These are phyloP conservation scores for Lasioglossum malachurum DNA, from an alignment of 2,888 invertebrate species.

Conservation along the genomic window DNA sequence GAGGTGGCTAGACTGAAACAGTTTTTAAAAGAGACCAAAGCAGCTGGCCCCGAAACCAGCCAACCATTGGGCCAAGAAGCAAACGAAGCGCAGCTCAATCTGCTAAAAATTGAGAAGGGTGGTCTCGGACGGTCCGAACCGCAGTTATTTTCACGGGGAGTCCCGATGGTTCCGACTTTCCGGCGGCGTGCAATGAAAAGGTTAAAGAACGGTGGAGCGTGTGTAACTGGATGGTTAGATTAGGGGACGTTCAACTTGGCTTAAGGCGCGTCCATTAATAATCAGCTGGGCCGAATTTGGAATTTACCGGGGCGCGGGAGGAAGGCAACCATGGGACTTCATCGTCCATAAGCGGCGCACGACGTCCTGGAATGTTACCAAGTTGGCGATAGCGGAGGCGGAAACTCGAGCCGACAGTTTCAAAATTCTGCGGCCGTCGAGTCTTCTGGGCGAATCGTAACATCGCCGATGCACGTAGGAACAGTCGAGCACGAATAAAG, in stretches of 20 bases:
- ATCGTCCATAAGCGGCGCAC: constrained; percentile 43
- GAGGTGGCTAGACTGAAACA: no score
- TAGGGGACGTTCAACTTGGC: background rate
- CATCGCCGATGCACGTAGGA: constrained; percentile 17
- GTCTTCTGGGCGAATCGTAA: constrained; percentile 17
- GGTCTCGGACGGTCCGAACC: background rate
- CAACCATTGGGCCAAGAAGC: background rate
- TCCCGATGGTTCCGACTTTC: background rate
- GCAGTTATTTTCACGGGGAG: background rate
- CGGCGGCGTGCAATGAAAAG: background rate
- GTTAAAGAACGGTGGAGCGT: background rate
- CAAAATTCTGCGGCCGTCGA: constrained; percentile 57
- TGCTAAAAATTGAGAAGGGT: background rate
- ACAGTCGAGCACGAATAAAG: constrained; percentile 22
- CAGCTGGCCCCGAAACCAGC: no score
- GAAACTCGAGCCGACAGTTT: constrained; percentile 35
- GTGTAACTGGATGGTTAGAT: background rate
- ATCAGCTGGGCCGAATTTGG: constrained; percentile 12
- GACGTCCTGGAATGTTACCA: constrained; percentile 50
- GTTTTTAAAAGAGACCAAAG: no score
- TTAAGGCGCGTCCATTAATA: constrained; percentile 13
- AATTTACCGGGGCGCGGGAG: background rate
- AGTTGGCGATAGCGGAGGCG: constrained; percentile 31
- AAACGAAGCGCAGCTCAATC: background rate
- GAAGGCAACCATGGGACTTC: constrained; percentile 28